Conservation (phyloP, 2,888 invertebrate genomes). For the Caenorhabditis japonica region DNA sequence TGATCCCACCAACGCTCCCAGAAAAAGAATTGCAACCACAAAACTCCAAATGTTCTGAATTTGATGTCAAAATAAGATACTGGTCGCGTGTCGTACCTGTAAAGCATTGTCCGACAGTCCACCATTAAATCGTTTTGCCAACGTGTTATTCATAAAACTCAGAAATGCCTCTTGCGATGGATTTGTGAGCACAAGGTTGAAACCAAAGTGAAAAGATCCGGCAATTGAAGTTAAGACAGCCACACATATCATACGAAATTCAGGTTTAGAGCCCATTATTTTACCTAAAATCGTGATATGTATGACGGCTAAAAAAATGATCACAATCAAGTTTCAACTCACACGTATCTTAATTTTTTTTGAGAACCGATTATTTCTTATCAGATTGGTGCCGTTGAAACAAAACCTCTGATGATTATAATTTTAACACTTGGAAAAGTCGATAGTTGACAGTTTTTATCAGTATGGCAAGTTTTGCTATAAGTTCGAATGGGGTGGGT, state of each 20-base stretch:
- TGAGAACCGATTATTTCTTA: slow-evolving; percentile 22
- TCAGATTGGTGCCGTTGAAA: slow-evolving; percentile 32
- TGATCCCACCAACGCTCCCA: slow-evolving; percentile 68
- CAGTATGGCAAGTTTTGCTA: slow-evolving; percentile 30
- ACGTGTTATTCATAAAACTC: slow-evolving; percentile 62
- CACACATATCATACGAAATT: slow-evolving; percentile 55
- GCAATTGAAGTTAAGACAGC: slow-evolving; percentile 62
- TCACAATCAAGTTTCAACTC: neutral
- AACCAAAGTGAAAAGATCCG: slow-evolving; percentile 71
- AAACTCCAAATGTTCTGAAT: slow-evolving; percentile 71
- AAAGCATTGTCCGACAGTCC: slow-evolving; percentile 48
- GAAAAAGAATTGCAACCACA: slow-evolving; percentile 67
- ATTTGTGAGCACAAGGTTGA: slow-evolving; percentile 69
- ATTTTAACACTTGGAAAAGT: slow-evolving; percentile 28
- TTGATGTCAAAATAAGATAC: neutral
- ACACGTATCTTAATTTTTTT: slow-evolving; percentile 4
- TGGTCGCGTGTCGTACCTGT: slow-evolving; percentile 30
- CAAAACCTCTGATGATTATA: slow-evolving; percentile 37
- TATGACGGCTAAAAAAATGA: neutral
- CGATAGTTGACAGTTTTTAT: slow-evolving; percentile 7
- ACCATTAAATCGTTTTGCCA: slow-evolving; percentile 46
- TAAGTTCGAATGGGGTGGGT: too few relatives aligned
- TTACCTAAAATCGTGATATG: neutral
- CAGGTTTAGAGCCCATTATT: slow-evolving; percentile 41
- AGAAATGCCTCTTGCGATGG: slow-evolving; percentile 68